Base-by-base conservation (phyloP, 2,113 vertebrate species). In the Perca schrenkii region DNA sequence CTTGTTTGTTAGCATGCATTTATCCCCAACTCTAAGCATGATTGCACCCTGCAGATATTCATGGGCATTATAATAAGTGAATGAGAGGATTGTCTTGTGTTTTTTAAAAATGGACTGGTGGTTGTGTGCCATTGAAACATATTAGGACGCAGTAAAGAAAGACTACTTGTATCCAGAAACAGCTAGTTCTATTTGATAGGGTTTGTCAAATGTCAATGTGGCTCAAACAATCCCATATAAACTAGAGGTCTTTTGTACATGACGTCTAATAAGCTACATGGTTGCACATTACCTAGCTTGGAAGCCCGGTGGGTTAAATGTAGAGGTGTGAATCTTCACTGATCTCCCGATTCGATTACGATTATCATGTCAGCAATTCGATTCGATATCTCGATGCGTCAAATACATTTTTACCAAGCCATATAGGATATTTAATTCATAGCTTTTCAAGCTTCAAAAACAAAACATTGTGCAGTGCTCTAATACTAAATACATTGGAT, bases 21-120 rank as follows among this genome's bases (percentile, higher is more conserved):
- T 46, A 75, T 76, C 40, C 58, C 14, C 17, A 57, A 49, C 22
- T 76, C 73, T 57, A 76, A 69, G 65, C 68, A 83, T 53, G n/a
- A 7, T 70, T 86, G 36, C 74, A 22, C 73, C 88, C 82, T 80
- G 72, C 72, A 83, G 85, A 79, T 76, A 89, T 90, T 80, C 57
- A 85, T 77, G 77, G 81, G 5, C 57, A 58, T 73, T 77, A 53
- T 79, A 64, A 72, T 63, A 34, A 60, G 40, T 79, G 74, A 90
- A 90, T 31, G 54, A 80, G 50, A 46, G 60, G 19, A 75, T 80
- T 90, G 88, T 86, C 4, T 31, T 40, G 0, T 63, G 28, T 70
- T 68, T 71, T 6, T 80, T 40, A 25, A 52, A 81, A 73, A 71
- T 57, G 2, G 5, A 74, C 54, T 82, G 58, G 13, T 80, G 71